phyloP scores from a whole-genome alignment of 2,888 invertebrate genomes.

The Pandemis heparana region DNA sequence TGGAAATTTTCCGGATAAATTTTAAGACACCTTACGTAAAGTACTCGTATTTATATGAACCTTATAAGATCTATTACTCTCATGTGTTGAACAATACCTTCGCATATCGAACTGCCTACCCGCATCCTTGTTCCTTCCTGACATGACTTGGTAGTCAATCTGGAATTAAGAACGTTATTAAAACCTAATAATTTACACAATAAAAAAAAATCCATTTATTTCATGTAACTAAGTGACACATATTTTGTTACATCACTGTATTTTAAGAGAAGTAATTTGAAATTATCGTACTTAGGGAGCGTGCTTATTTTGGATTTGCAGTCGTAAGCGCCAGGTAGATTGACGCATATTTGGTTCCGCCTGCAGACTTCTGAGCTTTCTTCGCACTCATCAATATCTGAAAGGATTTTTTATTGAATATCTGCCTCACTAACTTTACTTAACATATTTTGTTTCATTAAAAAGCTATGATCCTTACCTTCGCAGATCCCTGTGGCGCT shows the following conservation, averaged over 20 bases:
- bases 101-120: constrained; percentile 86
- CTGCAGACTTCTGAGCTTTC: constrained; percentile 91
- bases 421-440: background rate
- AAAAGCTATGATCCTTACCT: constrained; percentile 70
- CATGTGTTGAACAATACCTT: constrained; percentile 64
- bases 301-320: constrained; percentile 88
- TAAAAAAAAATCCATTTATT: no score
- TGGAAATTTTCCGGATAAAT: no score
- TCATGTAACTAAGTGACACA: no score
- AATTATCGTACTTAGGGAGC: constrained; percentile 67
- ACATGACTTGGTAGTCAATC: constrained; percentile 78
- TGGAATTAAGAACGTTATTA: constrained; percentile 50
- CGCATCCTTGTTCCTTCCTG: constrained; percentile 86
- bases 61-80: no score
- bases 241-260: no score
- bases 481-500: constrained; percentile 82
- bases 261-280: constrained; percentile 41
- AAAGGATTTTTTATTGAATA: constrained; percentile 38
- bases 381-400: constrained; percentile 95
- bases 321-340: constrained; percentile 93
- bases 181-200: no score
- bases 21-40: no score
- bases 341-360: constrained; percentile 92
- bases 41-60: no score
- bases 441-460: background rate